Evolutionary conservation across 2,797 vertebrate species (phyloP).

Genomic region (Naso thynnoides): DNA sequence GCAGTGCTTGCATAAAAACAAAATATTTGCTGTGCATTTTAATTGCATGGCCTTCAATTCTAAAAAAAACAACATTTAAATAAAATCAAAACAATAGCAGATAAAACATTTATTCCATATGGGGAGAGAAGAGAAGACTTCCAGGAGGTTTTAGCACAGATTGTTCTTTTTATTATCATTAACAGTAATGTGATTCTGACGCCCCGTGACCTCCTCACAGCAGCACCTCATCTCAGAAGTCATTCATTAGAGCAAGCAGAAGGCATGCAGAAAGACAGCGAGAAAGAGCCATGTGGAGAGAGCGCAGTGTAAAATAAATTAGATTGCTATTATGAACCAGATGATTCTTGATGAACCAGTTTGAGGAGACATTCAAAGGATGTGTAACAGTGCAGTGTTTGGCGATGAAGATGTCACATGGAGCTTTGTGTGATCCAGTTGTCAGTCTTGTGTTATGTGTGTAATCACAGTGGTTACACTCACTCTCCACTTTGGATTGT

Average conservation of each 20-base stretch:
- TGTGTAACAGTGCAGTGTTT: slow-evolving; percentile 38
- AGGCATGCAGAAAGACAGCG: slow-evolving; percentile 69
- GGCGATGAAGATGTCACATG: slow-evolving; percentile 57
- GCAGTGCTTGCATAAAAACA: slow-evolving; percentile 36
- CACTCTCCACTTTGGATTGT: slow-evolving; percentile 64
- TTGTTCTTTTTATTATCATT: slow-evolving; percentile 88
- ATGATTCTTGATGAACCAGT: slow-evolving; percentile 55
- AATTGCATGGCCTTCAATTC: slow-evolving; percentile 68
- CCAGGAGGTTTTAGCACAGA: slow-evolving; percentile 81
- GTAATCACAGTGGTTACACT: slow-evolving; percentile 67
- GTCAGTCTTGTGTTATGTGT: slow-evolving; percentile 58
- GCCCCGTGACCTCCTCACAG: slow-evolving; percentile 85
- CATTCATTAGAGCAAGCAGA: slow-evolving; percentile 87
- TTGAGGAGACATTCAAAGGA: slow-evolving; percentile 62
- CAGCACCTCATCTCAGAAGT: slow-evolving; percentile 84
- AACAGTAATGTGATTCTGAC: slow-evolving; percentile 85
- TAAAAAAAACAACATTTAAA: slow-evolving; percentile 40
- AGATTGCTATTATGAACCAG: slow-evolving; percentile 68
- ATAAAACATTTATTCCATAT: slow-evolving; percentile 81
- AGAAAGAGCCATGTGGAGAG: slow-evolving; percentile 60
- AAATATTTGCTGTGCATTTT: slow-evolving; percentile 68
- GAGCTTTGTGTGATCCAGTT: slow-evolving; percentile 59
- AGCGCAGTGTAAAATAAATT: slow-evolving; percentile 74
- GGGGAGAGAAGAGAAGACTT: slow-evolving; percentile 71
- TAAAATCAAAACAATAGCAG: slow-evolving; percentile 68